Evolutionary conservation across 2,888 invertebrate genomes (phyloP), one percentile per base, ranked within the genome.

Genomic region (Lasiommata megera): DNA sequence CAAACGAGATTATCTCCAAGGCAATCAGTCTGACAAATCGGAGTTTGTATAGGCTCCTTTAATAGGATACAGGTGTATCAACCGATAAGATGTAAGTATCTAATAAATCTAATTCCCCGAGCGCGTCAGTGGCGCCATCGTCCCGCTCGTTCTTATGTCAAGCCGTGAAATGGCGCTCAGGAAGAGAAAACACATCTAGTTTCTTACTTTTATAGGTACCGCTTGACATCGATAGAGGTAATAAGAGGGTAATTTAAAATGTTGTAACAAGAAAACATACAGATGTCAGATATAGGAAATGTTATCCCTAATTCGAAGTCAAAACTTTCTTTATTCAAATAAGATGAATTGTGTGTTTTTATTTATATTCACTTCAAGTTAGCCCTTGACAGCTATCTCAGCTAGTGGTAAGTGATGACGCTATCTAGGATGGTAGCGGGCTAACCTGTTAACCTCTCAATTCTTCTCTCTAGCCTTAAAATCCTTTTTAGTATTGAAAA

Each of bases 91-190:
- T 84, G 83, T 74, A 44, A 52, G 58, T 43, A 73, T 73, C 72
- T 74, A 79, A 84, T 85, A 84, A 85, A 87, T 87, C 80, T 75
- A 74, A 81, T 78, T 69, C 71, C 77, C 72, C 77, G 80, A 79
- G 79, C 80, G 79, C 76, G 80, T 79, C 80, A 78, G 78, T 77
- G 88, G 88, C 88, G 88, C 86, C 87, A 81, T 76, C 77, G 78
- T 77, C 78, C 79, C 79, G 79, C 74, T 77, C 70, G 70, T 62
- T 61, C 58, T 64, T 61, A 51, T 61, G 61, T 60, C 62, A 58
- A 47, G 54, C 62, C 59, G 60, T 61, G 56, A 58, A 63, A 61
- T 60, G 58, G 59, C 52, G 59, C 56, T 41, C 61, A 60, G 64
- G 63, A 60, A 66, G 61, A 59, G 61, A 64, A 60, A 62, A 61